A percentile compares a stretch with the other conserved stretches of the same genome.
Evolutionary conservation across 2,797 vertebrate species (phyloP).

Genomic region (Meriones psammophilus): DNA sequence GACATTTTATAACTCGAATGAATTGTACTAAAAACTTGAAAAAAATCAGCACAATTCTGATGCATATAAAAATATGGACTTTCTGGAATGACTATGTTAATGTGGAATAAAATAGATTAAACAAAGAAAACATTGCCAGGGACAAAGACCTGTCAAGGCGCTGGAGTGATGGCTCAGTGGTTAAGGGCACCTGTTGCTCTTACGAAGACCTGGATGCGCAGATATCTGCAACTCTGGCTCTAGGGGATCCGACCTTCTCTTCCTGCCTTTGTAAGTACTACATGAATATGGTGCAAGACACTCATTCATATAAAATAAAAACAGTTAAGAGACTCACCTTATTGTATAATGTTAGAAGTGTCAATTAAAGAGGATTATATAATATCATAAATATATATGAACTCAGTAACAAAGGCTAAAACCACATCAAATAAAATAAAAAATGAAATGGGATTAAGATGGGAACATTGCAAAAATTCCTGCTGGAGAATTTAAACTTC

Average conservation of each 20-base stretch:
- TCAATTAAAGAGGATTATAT: neutral
- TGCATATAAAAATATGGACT: neutral
- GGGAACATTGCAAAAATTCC: neutral
- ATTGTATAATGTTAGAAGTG: neutral
- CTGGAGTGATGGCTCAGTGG: neutral
- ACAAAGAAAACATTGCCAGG: neutral
- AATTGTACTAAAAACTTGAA: neutral
- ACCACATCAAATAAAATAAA: neutral
- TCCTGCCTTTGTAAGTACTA: neutral
- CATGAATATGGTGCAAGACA: neutral
- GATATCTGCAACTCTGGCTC: neutral
- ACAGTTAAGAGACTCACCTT: too few species aligned
- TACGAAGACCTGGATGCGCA: neutral
- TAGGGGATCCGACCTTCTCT: neutral
- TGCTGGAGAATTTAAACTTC: neutral
- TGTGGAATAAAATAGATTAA: neutral
- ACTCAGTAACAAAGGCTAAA: neutral
- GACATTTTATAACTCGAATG: accelerated
- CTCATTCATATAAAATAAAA: neutral
- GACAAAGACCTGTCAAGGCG: neutral
- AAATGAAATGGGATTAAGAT: neutral
- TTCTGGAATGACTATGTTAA: neutral
- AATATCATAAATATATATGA: neutral
- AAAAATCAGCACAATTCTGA: neutral
- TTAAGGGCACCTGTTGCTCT: neutral